These are phyloP conservation scores for Toxotes lorentzi DNA, from an alignment of 2,797 vertebrate species.

Conservation along the genomic window DNA sequence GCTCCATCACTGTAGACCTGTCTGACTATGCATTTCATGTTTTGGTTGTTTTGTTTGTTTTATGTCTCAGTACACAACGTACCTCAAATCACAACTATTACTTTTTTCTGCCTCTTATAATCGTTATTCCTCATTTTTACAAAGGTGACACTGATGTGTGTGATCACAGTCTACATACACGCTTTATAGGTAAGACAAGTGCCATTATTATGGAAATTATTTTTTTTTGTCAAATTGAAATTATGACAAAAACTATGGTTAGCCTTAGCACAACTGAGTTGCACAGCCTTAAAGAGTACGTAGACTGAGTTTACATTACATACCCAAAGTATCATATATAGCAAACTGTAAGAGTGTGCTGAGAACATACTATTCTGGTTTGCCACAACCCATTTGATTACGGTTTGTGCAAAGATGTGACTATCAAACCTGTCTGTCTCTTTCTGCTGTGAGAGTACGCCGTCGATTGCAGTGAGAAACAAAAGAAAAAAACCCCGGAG, in stretches of 20 bases:
- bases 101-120: background rate
- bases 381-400: background rate
- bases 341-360: background rate
- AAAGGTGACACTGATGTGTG: background rate
- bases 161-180: background rate
- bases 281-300: background rate
- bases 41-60: too few relatives aligned
- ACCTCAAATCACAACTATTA: background rate
- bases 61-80: background rate
- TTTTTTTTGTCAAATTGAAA: background rate
- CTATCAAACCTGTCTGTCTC: conserved; percentile 11
- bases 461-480: conserved; percentile 5
- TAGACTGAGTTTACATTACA: background rate
- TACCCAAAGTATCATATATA: background rate
- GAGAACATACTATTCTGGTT: background rate
- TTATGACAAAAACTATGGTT: background rate
- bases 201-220: background rate
- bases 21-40: background rate
- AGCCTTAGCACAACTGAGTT: background rate
- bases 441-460: conserved; percentile 10
- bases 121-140: background rate
- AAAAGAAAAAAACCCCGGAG: conserved; percentile 26
- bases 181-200: background rate
- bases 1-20: background rate
- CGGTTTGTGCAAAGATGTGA: conserved; percentile 4